Evolutionary conservation across 2,113 vertebrate species (phyloP), one percentile per base, ranked within the genome.

Genomic region (Tringa solitaria): DNA sequence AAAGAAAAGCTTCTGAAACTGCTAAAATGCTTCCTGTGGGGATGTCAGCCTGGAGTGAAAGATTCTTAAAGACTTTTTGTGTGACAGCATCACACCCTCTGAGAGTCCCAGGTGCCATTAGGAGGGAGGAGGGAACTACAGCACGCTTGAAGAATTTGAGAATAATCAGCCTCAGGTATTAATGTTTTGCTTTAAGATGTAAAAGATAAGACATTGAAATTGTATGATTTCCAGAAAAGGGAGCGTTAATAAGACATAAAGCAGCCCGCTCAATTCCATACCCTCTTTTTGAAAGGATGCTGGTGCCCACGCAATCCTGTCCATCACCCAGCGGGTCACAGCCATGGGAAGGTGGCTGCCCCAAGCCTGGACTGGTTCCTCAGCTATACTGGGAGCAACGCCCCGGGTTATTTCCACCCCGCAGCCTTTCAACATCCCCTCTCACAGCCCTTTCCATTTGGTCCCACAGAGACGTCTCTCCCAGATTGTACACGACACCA

Each of bases 21-120:
- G 95, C 90, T 91, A 76, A 96, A 96, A 97, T 61, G 79, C 46
- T 88, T 76, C 97, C 96, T 75, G 54, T 53, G 96, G 87, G 85
- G 92, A 93, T 75, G 93, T 95, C 96, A 94, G 86, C 86, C 89
- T 89, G 51, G 53, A 90, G 79, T 95, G 77, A 95, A 92, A 95
- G 87, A 83, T 57, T 90, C 90, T 97, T 95, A 96, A 97, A 97
- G 96, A 96, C 93, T 94, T 96, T 93, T 64, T 90, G 82, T 78
- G 76, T 96, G 97, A 97, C 96, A 97, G 96, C 90, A 96, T 97
- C 95, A 95, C 87, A 93, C 74, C 92, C 76, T 85, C 89, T 91
- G 89, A 95, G 94, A 97, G 68, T 91, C 92, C 93, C 90, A 89
- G 92, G 70, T 92, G 76, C 90, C 88, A 96, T 96, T 92, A 96